Base-by-base conservation (phyloP, 2,797 vertebrate genomes). In the Coregonus suidteri region DNA sequence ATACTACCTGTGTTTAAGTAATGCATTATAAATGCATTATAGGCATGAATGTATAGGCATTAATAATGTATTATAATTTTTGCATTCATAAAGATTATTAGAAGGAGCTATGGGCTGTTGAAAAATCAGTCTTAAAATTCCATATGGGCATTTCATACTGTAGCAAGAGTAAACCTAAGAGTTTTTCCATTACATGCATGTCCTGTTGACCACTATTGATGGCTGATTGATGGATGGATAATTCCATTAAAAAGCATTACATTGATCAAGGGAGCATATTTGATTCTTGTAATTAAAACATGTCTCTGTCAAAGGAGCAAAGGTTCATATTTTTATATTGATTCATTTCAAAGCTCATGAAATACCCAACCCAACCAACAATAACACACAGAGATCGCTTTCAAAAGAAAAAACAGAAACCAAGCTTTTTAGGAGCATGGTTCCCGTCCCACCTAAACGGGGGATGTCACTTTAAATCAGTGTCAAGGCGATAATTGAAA, bases 381-480 rank as follows among this genome's bases (percentile, higher is more conserved):
- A 41, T 1, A 9, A 52, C 56, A 56, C 70, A 53, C 18, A 64
- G 52, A n/a, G 34, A 52, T 15, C 14, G 66, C 16, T 68, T 68
- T 15, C 15, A 4, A 35, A 20, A 20, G 0, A 3, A 20, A 6
- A 16, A n/a, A 56, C 4, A 56, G 11, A 47, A 47, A 11, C 41
- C 9, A 47, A 47, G 41, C 2, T 47, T 47, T 47, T 62, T 72
- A 80, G 64, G 18, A 75, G 68, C 65, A 31, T 51, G 62, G 35
- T 37, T 47, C 18, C 41, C 7, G 47, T 31, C 79, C 77, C 31
- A 74, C 35, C 20, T 77, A 69, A 83, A 65, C n/a, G 34, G 59
- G 25, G 35, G 54, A 73, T 85, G 83, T 85, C 84, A 77, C 78
- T 84, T 85, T 78, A 82, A 79, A 88, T 88, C 79, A 89, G 82